A percentile compares a stretch with the other conserved stretches of the same genome.
Evolutionary conservation across 92 coral and sea anemone species (phyloP).

Genomic region (Montipora capitata): DNA sequence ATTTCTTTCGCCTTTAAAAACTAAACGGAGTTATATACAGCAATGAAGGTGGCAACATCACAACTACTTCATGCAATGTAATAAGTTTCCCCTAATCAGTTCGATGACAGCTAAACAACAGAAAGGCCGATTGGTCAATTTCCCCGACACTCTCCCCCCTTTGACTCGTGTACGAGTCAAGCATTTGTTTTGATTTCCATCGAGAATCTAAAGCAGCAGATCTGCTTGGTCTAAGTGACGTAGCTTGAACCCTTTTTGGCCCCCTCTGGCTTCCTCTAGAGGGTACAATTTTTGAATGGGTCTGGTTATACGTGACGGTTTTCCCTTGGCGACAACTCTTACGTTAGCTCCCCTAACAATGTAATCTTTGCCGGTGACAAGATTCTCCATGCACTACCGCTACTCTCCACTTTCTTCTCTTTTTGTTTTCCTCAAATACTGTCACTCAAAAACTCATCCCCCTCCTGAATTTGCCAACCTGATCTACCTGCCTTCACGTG

Average conservation of each 20-base stretch:
- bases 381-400: not conserved
- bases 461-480: too few species aligned
- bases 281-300: not conserved
- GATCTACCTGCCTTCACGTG: not conserved
- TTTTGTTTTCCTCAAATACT: slow-evolving; percentile 15
- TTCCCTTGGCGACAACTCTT: not conserved
- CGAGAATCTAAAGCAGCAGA: not conserved
- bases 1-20: too few species aligned
- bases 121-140: too few species aligned
- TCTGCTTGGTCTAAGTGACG: not conserved
- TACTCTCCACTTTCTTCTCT: slow-evolving; percentile 4
- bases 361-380: not conserved
- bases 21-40: too few species aligned
- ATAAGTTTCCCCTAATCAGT: too few species aligned
- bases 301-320: not conserved
- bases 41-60: too few species aligned
- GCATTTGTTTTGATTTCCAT: not conserved
- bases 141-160: not conserved
- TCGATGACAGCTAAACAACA: too few species aligned
- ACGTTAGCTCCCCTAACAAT: not conserved
- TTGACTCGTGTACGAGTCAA: not conserved
- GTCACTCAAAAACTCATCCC: not conserved
- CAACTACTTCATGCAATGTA: too few species aligned
- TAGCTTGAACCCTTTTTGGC: too few species aligned
- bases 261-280: not conserved